Base-by-base conservation (phyloP, 2,888 invertebrate species). In the Parascotia fuliginaria region DNA sequence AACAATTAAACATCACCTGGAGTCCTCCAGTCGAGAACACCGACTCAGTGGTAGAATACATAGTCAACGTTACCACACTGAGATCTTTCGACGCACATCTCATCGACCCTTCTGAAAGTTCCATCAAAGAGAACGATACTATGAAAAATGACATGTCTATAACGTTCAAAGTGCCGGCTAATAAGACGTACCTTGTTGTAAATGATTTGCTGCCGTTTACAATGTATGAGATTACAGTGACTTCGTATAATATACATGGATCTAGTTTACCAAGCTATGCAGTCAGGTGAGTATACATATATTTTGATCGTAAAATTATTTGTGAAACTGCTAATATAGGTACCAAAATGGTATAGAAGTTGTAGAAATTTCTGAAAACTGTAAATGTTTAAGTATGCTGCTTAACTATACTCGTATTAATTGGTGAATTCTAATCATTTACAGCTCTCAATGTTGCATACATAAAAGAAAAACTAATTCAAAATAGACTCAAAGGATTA, bases 181-280 rank as follows among this genome's bases (percentile, higher is more conserved):
- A 93, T 57, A 93, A 93, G 64, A 95, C 93, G 0, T 92, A 84
- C 42, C 87, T 95, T 0, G 81, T 94, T 0, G 75, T 96, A 1
- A 94, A 93, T 64, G 93, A 95, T 73, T 86, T 97, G 27, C 89
- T 92, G 9, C 96, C 97, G 0, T 95, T 96, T 73, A 96, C 96
- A 0, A 97, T 97, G 97, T 97, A 97, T 78, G 96, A 97, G 73
- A 93, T 97, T 4, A 93, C 94, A 0, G 95, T 97, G 7, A 94
- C 94, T 0, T 95, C 96, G 0, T 93, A 93, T 43, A 97, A 97
- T 77, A 92, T 93, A 12, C 95, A 95, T 75, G 97, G 97, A 0
- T 93, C 95, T 0, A 97, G 96, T 85, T 85, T 97, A 60, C 96
- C 97, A 0, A 96, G 95, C 44, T 94, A 95, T 68, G 93, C 94